Evolutionary conservation across 2,113 vertebrate species (phyloP).

Genomic region (Clupea harengus): DNA sequence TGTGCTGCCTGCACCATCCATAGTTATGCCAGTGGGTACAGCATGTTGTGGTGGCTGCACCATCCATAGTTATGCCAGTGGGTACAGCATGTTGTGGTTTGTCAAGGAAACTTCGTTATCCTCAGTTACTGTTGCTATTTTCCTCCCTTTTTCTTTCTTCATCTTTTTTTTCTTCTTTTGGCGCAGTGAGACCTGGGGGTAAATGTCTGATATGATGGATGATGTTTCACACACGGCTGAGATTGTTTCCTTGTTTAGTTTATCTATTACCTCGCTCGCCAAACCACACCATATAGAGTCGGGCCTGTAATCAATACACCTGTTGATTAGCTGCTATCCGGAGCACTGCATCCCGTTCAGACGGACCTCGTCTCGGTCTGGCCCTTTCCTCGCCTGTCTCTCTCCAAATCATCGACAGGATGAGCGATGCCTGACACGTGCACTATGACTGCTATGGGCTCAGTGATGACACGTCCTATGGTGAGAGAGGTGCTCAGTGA

Average conservation of each 20-base stretch:
- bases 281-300: neutral
- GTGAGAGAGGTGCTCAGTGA: no score
- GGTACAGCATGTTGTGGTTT: neutral
- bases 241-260: slow-evolving; percentile 19
- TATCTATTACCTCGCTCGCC: neutral
- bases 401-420: neutral
- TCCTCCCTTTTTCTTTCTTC: neutral
- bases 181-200: neutral
- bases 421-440: neutral
- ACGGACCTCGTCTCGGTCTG: neutral
- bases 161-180: neutral
- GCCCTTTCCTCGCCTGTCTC: neutral
- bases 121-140: neutral
- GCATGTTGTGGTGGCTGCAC: no score
- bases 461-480: no score
- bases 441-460: neutral
- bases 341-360: neutral
- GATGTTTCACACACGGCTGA: slow-evolving; percentile 4
- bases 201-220: slow-evolving; percentile 14
- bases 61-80: no score
- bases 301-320: neutral
- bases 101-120: slow-evolving; percentile 2
- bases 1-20: no score
- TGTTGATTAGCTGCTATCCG: neutral
- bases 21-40: no score